A percentile compares a stretch with the other conserved stretches of the same genome.
phyloP scores from a whole-genome alignment of 2,113 vertebrate species.

The Bufo bufo region DNA sequence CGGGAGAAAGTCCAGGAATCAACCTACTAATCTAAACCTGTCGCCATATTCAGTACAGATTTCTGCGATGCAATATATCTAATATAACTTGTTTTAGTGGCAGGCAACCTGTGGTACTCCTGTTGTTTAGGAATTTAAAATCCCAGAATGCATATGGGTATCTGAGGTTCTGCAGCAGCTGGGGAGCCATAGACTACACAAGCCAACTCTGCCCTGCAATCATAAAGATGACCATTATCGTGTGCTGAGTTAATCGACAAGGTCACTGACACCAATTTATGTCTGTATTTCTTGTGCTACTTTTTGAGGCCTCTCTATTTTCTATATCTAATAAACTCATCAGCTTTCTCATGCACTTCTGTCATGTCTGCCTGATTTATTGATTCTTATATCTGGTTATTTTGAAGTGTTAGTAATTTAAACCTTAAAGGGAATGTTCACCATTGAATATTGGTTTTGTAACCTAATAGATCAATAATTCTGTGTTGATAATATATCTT shows the following conservation, averaged over 20 bases:
- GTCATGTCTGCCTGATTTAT: not conserved
- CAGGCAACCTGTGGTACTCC: not conserved
- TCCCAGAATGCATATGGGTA: not conserved
- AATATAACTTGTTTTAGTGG: not conserved
- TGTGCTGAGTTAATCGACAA: not conserved
- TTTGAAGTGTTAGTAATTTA: not conserved
- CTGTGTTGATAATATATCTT: too few relatives aligned
- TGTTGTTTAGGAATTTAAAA: not conserved
- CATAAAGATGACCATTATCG: not conserved
- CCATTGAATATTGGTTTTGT: not conserved
- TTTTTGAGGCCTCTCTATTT: not conserved
- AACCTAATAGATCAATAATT: not conserved
- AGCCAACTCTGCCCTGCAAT: not conserved
- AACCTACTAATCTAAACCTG: constrained; percentile 11
- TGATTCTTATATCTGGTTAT: not conserved
- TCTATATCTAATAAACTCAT: constrained; percentile 43
- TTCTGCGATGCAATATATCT: not conserved
- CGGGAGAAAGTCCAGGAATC: constrained; percentile 15
- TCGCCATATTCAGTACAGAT: constrained; percentile 28
- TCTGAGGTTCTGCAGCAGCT: not conserved
- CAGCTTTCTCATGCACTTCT: constrained; percentile 43
- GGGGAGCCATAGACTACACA: not conserved
- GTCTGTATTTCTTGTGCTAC: constrained; percentile 23
- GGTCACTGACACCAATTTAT: not conserved
- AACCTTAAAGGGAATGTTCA: not conserved